phyloP scores from a whole-genome alignment of 2,113 vertebrate species.

The Coryphaenoides rupestris region DNA sequence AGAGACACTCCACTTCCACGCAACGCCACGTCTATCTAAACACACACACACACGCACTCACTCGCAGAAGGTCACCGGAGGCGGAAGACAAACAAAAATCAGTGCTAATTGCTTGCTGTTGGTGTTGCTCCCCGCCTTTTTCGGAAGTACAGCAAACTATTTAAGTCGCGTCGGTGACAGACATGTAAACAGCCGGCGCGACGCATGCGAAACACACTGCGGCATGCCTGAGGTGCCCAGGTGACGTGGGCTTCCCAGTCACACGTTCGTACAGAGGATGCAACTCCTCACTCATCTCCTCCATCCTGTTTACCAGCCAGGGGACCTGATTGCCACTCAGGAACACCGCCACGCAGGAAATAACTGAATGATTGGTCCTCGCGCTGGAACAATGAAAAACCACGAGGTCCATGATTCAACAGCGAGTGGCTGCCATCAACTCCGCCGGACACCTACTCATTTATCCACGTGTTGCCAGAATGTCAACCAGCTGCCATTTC shows the following conservation, averaged over 20 bases:
- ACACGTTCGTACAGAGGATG: slow-evolving; percentile 68
- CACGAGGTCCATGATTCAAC: slow-evolving; percentile 37
- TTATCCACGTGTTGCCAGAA: too few species aligned
- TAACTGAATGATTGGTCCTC: slow-evolving; percentile 62
- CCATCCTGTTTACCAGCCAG: slow-evolving; percentile 77
- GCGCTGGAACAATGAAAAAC: slow-evolving; percentile 38
- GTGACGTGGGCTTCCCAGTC: slow-evolving; percentile 38
- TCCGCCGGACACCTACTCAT: too few species aligned
- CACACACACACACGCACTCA: too few species aligned
- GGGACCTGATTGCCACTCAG: slow-evolving; percentile 68
- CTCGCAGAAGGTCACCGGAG: too few species aligned
- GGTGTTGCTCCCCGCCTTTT: slow-evolving; percentile 5
- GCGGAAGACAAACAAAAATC: slow-evolving; percentile 65
- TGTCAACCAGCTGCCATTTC: too few species aligned
- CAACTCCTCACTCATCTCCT: slow-evolving; percentile 74
- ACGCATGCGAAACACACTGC: slow-evolving; percentile 28
- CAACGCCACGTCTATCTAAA: too few species aligned
- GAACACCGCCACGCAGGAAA: slow-evolving; percentile 69
- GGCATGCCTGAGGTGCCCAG: slow-evolving; percentile 25
- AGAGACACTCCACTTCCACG: slow-evolving; percentile 41
- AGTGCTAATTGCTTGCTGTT: slow-evolving; percentile 43
- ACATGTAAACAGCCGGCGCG: slow-evolving; percentile 31
- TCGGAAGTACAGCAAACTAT: slow-evolving; percentile 12
- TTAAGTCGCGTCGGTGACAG: slow-evolving; percentile 12
- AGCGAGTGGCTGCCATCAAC: too few species aligned